phyloP scores from a whole-genome alignment of 2,113 vertebrate genomes.

The Protobothrops mucrosquamatus region DNA sequence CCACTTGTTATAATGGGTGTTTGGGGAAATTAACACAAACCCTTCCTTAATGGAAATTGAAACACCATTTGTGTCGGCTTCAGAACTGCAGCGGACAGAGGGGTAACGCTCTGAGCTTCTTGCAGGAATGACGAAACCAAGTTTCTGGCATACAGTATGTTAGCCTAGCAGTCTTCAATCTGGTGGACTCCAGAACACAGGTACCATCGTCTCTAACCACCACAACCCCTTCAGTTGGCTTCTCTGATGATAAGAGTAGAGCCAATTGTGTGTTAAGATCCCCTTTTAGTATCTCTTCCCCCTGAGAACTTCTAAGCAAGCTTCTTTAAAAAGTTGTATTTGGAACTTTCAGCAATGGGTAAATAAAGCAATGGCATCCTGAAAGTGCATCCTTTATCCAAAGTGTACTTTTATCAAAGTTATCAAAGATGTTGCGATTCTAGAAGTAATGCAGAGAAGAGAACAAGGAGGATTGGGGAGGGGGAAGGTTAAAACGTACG shows the following conservation, averaged over 20 bases:
- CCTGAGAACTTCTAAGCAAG: not conserved
- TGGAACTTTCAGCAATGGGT: not conserved
- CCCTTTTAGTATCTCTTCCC: not conserved
- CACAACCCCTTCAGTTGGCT: not conserved
- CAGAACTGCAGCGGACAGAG: not conserved
- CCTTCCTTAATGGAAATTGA: slow-evolving; percentile 28
- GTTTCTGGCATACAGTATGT: not conserved
- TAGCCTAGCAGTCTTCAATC: not conserved
- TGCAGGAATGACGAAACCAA: not conserved
- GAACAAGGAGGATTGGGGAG: not conserved
- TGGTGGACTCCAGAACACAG: not conserved
- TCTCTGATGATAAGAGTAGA: not conserved
- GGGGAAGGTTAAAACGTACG: not conserved
- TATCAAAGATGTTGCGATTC: not conserved
- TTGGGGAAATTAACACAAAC: slow-evolving; percentile 45
- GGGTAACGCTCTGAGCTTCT: not conserved
- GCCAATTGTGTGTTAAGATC: not conserved
- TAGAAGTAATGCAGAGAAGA: not conserved
- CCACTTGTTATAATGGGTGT: slow-evolving; percentile 28
- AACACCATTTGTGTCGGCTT: slow-evolving; percentile 1
- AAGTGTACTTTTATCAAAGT: not conserved
- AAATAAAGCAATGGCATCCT: not conserved
- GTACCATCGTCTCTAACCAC: not conserved
- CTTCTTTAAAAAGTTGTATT: not conserved
- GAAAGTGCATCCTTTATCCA: not conserved